Evolutionary conservation across 2,888 invertebrate genomes (phyloP), one percentile per base, ranked within the genome.

Genomic region (Sericinus montela): DNA sequence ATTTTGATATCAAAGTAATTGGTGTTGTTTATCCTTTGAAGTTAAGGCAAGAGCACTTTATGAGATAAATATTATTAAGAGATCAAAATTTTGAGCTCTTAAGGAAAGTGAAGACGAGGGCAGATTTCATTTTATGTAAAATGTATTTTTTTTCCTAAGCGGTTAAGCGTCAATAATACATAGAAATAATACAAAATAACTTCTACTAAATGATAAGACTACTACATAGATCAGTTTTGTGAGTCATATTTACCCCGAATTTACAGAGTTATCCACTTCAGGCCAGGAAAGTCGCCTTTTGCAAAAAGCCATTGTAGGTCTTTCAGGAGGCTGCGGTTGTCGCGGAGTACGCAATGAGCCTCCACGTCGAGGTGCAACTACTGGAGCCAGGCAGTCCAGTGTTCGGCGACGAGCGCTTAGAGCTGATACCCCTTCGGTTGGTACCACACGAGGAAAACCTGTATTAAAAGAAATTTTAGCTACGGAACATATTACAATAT

Each of bases 271-370:
- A 77, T 95, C 95, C 51, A 95, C 93, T 79, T 95, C 95, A 7
- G 95, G 95, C 95, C 95, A 95, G 29, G 95, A 95, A 29, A 93
- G 90, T 39, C 95, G 90, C 43, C 95, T 89, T 58, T 93, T 92
- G 77, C 95, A 95, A 72, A 95, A 95, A 40, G 92, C 93, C 77
- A 94, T 90, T 28, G 93, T 91, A 8, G 93, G 93, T 45, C 93
- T 91, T 63, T 93, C 92, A 9, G 91, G 90, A 8, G 92, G 91
- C 19, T 90, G 85, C 48, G 81, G 90, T 16, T 90, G 87, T 51
- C 91, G 87, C 6, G 92, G 88, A 48, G 90, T 90, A 3, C 92
- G 89, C 59, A 92, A 84, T 0, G 92, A 92, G 13, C 92, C 91
- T 0, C 91, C 90, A 5, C 92, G 83, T 16, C 89, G 83, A 0